Base-by-base conservation (phyloP, 2,888 invertebrate species). In the Ennomos fuscantarius region DNA sequence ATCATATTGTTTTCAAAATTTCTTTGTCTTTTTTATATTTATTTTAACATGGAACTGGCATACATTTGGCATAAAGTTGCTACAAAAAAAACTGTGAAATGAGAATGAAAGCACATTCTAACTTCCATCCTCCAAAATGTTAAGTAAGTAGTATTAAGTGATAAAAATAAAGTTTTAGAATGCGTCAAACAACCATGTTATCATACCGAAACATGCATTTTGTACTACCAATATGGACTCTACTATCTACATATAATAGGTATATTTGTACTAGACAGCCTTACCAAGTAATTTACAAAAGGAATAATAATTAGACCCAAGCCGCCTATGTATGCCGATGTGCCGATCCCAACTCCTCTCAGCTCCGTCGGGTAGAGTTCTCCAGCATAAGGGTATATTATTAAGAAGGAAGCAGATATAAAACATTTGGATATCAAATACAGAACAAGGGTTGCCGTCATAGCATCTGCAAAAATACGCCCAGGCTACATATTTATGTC, bases 341-440 rank as follows among this genome's bases (percentile, higher is more conserved):
- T 95, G 44, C 98, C 98, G 69, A 98, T 97, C 11, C 98, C 98
- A 53, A 98, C 93, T 1, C 98, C 98, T 70, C 98, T 93, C 43
- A 97, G 93, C 81, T 97, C 96, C 1, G 98, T 98, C 1, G 98
- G 98, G 86, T 98, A 98, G 15, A 98, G 84, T 88, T 98, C 98
- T 9, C 97, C 97, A 68, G 97, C 97, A 84, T 98, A 98, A 0
- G 98, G 97, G 84, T 98, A 98, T 72, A 98, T 97, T 63, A 97
- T 97, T 55, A 97, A 92, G 88, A 97, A 98, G 8, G 97, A 97
- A 8, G 97, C 97, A 1, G 98, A 97, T 78, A 98, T 96, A 66
- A 97, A 94, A 65, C 97, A 97, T 87, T 98, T 98, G 10, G 97
- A 96, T 73, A 97, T 92, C 37, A 97, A 87, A 82, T 96, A 97